Evolutionary conservation across 1,140 invertebrate genomes (phyloP).

Genomic region (Heliconius hewitsoni): DNA sequence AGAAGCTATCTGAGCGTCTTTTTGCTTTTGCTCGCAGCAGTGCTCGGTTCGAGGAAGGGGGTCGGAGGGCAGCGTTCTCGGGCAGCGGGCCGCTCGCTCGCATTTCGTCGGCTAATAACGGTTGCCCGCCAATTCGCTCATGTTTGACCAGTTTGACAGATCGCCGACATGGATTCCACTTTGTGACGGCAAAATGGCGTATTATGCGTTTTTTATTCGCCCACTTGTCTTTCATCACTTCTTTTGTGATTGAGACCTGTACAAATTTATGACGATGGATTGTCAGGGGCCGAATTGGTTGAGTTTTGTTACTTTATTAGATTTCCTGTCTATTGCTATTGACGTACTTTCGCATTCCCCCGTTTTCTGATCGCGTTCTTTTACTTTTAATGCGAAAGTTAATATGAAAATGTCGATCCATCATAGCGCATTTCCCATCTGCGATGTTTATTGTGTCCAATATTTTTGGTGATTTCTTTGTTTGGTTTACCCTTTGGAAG

Average conservation of each 20-base stretch:
- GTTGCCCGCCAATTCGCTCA: constrained; percentile 65
- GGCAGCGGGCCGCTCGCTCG: constrained; percentile 39
- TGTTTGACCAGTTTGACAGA: constrained; percentile 80
- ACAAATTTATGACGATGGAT: constrained; percentile 72
- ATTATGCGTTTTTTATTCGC: constrained; percentile 75
- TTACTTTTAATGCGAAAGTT: constrained; percentile 38
- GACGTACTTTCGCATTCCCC: constrained; percentile 50
- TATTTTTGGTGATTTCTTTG: constrained; percentile 11
- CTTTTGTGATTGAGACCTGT: constrained; percentile 75
- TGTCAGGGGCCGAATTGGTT: constrained; percentile 68
- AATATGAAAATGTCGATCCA: constrained; percentile 38
- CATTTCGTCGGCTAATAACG: constrained; percentile 70
- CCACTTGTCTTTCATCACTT: constrained; percentile 76
- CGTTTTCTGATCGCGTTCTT: constrained; percentile 48
- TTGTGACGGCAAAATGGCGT: constrained; percentile 75
- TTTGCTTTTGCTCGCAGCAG: constrained; percentile 62
- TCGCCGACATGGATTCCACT: constrained; percentile 73
- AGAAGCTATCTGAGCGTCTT: constrained; percentile 72
- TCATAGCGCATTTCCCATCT: constrained; percentile 20
- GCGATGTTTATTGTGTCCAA: constrained; percentile 8
- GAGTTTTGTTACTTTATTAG: constrained; percentile 70
- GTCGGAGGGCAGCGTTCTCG: constrained; percentile 24
- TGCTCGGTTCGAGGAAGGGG: constrained; percentile 56
- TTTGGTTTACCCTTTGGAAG: constrained; percentile 11
- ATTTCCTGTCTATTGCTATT: constrained; percentile 55